Evolutionary conservation across 2,113 vertebrate genomes (phyloP), one percentile per base, ranked within the genome.

Genomic region (Perccottus glenii): DNA sequence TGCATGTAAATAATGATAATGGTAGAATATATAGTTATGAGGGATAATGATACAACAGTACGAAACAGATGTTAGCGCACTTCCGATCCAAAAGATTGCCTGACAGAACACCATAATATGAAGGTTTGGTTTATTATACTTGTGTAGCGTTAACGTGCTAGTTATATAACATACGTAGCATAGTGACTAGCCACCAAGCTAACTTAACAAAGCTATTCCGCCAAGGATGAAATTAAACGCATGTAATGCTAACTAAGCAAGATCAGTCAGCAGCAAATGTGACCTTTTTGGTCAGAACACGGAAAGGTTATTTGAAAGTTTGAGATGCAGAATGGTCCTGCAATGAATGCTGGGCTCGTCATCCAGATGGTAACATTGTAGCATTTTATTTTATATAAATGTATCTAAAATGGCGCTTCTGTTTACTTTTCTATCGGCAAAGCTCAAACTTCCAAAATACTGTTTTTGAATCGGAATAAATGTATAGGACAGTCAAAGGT

Each of bases 81-180:
- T 33, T 40, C 38, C 40, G 63, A 2, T 2, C 11, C 7, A 52
- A 77, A 15, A 68, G 73, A 48, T 50, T 32, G 27, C 27, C 70
- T 16, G 67, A 79, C 74, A 44, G 36, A 43, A 48, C 58, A 35
- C 67, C 36, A 46, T 89, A 86, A 86, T 85, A 85, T 93, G 89
- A 92, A 93, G 92, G 92, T 93, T 80, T 77, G 91, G 6, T 57
- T 44, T 50, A 58, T 11, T n/a, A 19, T 5, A 42, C 33, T 42
- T 15, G 10, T 8, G 8, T 56, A 9, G 8, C 7, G 11, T 35
- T 58, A 43, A 15, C 7, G 5, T 19, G 4, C 3, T 38, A 27
- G 33, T 38, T 15, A 60, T 57, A 43, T 10, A 16, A 16, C 4
- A 35, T 14, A 14, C 0, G 36, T 36, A 36, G 33, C 12, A 36